phyloP scores from a whole-genome alignment of 2,113 vertebrate genomes.

The Anseranas semipalmata region DNA sequence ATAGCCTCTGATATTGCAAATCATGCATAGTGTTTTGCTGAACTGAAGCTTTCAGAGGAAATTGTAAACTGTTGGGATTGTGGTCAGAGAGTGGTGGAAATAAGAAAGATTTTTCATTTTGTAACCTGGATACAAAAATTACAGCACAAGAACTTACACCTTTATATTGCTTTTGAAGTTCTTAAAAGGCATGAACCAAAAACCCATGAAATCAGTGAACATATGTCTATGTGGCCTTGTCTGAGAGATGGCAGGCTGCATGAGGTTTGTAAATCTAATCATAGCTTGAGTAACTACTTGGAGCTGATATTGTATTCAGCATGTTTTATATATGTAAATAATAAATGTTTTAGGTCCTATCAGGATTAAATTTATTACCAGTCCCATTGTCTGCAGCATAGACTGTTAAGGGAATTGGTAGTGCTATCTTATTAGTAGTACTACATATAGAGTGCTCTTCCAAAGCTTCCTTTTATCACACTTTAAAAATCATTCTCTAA shows the following conservation, averaged over 20 bases:
- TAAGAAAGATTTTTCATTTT: background rate
- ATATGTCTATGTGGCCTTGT: background rate
- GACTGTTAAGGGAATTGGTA: conserved; percentile 9
- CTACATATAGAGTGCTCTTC: conserved; percentile 47
- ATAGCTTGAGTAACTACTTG: background rate
- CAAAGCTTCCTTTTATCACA: conserved; percentile 60
- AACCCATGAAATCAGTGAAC: background rate
- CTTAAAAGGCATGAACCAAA: background rate
- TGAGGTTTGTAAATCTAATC: conserved; percentile 24
- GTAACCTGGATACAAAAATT: background rate
- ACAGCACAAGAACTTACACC: background rate
- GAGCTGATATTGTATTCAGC: background rate
- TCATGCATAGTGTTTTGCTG: background rate
- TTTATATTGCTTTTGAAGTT: background rate
- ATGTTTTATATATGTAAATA: conserved; percentile 41
- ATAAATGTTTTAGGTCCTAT: background rate
- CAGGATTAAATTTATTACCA: conserved; percentile 42
- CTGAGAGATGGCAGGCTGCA: background rate
- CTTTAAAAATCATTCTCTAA: conserved; percentile 72
- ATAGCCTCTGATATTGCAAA: background rate
- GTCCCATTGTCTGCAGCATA: background rate
- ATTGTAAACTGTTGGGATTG: background rate
- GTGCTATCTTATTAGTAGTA: conserved; percentile 46
- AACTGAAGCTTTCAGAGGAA: background rate
- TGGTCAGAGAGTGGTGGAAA: background rate